Conservation (phyloP, 2,113 vertebrate species). For the Alosa alosa region DNA sequence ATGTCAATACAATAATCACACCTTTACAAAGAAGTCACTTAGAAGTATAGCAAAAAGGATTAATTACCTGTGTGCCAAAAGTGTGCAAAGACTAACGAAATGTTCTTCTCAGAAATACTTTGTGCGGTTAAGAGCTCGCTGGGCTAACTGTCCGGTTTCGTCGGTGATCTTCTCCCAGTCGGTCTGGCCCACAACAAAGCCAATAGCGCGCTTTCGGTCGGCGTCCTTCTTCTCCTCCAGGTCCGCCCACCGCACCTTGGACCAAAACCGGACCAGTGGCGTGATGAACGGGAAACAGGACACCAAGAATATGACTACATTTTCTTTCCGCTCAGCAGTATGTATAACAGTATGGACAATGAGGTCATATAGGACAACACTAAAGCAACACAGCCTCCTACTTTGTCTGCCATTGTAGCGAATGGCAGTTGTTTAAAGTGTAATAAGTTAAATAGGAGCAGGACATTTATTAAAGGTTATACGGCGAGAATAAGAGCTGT, state of each 20-base stretch:
- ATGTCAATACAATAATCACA: neutral
- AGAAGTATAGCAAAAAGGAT: neutral
- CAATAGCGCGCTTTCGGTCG: conserved; percentile 95
- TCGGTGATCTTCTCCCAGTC: conserved; percentile 99
- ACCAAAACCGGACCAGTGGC: conserved; percentile 25
- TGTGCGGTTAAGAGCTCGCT: conserved; percentile 96
- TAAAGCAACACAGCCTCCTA: neutral
- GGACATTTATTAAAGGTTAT: too few species aligned
- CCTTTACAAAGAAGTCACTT: neutral
- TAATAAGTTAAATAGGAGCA: too few species aligned
- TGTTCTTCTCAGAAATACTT: conserved; percentile 91
- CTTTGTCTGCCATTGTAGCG: too few species aligned
- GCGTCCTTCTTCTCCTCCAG: conserved; percentile 98
- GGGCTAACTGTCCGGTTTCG: conserved; percentile 92
- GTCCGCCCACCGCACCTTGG: conserved; percentile 96
- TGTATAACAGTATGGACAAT: neutral
- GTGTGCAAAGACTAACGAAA: conserved; percentile 26
- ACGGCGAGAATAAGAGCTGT: too few species aligned
- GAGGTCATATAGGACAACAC: neutral
- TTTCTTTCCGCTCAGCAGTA: neutral
- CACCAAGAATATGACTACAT: neutral
- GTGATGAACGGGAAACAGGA: conserved; percentile 16
- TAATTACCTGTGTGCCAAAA: conserved; percentile 67
- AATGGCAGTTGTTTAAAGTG: too few species aligned
- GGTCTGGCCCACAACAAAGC: conserved; percentile 98